phyloP scores from a whole-genome alignment of 2,113 vertebrate genomes.

The Microtus montanus region DNA sequence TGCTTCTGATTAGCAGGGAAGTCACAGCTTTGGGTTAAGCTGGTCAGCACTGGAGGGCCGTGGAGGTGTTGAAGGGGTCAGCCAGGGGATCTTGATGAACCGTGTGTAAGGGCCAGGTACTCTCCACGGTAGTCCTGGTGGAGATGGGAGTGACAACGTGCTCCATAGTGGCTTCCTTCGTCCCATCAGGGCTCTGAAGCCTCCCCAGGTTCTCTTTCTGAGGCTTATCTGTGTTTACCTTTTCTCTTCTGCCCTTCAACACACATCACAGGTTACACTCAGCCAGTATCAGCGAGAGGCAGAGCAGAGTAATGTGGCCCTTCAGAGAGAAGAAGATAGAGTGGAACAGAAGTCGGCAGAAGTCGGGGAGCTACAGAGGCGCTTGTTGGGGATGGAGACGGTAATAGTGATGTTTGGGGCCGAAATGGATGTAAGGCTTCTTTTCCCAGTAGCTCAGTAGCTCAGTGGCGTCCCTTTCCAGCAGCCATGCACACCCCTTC shows the following conservation, averaged over 20 bases:
- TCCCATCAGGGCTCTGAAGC: not conserved
- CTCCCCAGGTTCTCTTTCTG: not conserved
- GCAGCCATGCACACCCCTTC: not conserved
- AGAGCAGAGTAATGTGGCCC: slow-evolving; percentile 82
- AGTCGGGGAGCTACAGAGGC: slow-evolving; percentile 89
- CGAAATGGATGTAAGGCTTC: accelerated
- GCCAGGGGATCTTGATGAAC: not conserved
- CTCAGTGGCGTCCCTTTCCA: not conserved
- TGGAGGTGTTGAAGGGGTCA: not conserved
- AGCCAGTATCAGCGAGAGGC: slow-evolving; percentile 86
- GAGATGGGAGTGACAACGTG: accelerated
- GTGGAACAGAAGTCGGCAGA: slow-evolving; percentile 85
- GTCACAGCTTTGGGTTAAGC: not conserved
- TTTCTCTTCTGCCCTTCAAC: not conserved
- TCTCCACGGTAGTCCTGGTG: not conserved
- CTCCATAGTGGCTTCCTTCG: not conserved
- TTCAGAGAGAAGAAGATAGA: slow-evolving; percentile 83
- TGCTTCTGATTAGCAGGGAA: not conserved
- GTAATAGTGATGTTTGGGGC: slow-evolving; percentile 64
- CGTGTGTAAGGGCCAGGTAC: not conserved
- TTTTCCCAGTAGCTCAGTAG: not conserved
- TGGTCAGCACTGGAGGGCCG: not conserved
- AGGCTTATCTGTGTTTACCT: not conserved
- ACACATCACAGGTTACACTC: slow-evolving; percentile 85
- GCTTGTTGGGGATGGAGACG: slow-evolving; percentile 91